Evolutionary conservation across 2,113 vertebrate genomes (phyloP).

Genomic region (Callionymus lyra): DNA sequence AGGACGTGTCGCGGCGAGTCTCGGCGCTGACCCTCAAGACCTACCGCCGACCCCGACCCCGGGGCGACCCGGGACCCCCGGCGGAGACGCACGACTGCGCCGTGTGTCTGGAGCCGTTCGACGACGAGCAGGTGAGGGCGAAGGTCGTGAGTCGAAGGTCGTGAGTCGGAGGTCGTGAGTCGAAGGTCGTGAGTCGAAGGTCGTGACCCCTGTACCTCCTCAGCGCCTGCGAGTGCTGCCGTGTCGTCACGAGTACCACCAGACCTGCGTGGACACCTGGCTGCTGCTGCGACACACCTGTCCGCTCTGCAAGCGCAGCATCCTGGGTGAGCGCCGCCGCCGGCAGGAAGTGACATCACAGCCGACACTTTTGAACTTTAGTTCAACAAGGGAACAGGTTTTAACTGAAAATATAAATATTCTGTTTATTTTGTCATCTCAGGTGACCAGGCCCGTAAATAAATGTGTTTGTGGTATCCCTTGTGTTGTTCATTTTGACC

Average conservation of each 20-base stretch:
- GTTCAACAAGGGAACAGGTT: too few relatives aligned
- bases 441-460: too few relatives aligned
- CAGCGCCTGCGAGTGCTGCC: conserved; percentile 89
- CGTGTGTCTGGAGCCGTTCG: conserved; percentile 85
- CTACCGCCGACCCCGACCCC: conserved; percentile 66
- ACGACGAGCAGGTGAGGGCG: conserved; percentile 77
- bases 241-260: conserved; percentile 87
- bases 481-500: too few relatives aligned
- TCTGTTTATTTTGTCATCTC: too few relatives aligned
- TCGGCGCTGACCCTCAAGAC: conserved; percentile 73
- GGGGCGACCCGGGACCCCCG: conserved; percentile 39
- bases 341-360: too few relatives aligned
- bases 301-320: conserved; percentile 87
- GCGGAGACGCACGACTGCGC: conserved; percentile 77
- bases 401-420: too few relatives aligned
- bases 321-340: conserved; percentile 81
- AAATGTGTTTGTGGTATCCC: too few relatives aligned
- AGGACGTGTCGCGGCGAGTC: conserved; percentile 72
- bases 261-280: conserved; percentile 91
- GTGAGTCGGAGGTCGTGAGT: too few relatives aligned
- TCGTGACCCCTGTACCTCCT: neutral
- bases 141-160: too few relatives aligned
- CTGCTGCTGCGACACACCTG: conserved; percentile 89
- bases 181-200: too few relatives aligned
- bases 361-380: too few relatives aligned